Percentiles rank a stretch among this genome's conserved stretches.
phyloP scores from a whole-genome alignment of 2,797 vertebrate species.

The Myiotriccus ornatus region DNA sequence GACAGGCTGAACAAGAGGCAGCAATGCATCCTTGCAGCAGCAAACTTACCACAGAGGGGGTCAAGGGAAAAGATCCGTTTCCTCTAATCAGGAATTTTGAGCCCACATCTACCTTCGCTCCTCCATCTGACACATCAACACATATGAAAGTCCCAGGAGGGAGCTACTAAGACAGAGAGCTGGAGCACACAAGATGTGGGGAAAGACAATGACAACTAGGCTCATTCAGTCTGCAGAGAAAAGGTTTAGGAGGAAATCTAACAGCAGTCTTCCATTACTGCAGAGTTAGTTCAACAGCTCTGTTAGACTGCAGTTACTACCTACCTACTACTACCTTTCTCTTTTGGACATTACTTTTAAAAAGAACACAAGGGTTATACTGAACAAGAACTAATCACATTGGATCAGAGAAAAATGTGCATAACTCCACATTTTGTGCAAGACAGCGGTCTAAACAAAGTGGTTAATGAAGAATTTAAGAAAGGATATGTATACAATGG shows the following conservation, averaged over 20 bases:
- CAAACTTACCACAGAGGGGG: not conserved
- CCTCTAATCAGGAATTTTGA: not conserved
- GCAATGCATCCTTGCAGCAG: not conserved
- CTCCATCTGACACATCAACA: not conserved
- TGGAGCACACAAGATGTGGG: not conserved
- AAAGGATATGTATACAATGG: not conserved
- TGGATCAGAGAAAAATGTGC: not conserved
- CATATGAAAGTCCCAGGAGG: accelerated
- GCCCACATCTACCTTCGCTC: not conserved
- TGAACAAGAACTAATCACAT: not conserved
- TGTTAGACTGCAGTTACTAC: not conserved
- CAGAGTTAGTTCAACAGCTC: not conserved
- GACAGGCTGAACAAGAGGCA: not conserved
- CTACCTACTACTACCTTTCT: not conserved
- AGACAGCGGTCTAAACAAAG: not conserved
- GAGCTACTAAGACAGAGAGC: not conserved
- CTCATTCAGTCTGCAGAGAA: not conserved
- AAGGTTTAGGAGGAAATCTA: not conserved
- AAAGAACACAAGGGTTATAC: not conserved
- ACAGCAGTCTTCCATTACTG: not conserved
- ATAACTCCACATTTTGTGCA: not conserved
- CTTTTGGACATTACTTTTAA: not conserved
- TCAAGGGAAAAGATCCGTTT: not conserved
- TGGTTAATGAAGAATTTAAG: not conserved
- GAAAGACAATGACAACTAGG: not conserved